Base-by-base conservation (phyloP, 2,797 vertebrate species). In the Huso huso region DNA sequence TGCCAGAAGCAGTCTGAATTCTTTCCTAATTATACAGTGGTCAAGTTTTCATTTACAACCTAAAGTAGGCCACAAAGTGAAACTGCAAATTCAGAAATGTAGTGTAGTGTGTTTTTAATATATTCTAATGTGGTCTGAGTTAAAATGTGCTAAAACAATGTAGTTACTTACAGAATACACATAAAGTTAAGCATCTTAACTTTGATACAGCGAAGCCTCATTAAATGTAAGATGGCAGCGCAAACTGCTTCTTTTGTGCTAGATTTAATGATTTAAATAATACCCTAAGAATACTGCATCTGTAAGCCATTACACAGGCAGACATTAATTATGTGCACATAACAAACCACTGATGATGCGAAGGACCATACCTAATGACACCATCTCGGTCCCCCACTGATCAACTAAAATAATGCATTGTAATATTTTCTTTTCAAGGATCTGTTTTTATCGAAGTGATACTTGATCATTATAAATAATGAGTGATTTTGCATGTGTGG, bases 131-230 rank as follows among this genome's bases (percentile, higher is more conserved):
- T 76, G 74, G 68, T 73, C 76, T 13, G 61, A 71, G 66, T 80
- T 78, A 76, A 75, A 76, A 53, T 23, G 67, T 48, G 66, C 74
- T 70, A 71, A 74, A 68, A 69, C 37, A 73, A 75, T 63, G 59
- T 76, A 74, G 78, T 75, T 75, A 78, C 72, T 75, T 59, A 61
- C 68, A 74, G 69, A 67, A 68, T 57, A 66, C 61, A 72, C 63
- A 66, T 71, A 67, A 71, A 73, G 63, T 68, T 49, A 62, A 63
- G 69, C 65, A 69, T 68, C 71, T 66, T 72, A 69, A 68, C 59
- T 49, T 37, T 59, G 64, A 70, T 8, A 65, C 58, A 61, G 63
- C 53, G 63, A 18, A 73, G 71, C 55, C 61, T 75, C 63, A 59
- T 66, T 64, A 68, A 58, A 59, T 23, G 61, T 13, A 11, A 50